A percentile compares a stretch with the other conserved stretches of the same genome.
Evolutionary conservation across 1,140 invertebrate genomes (phyloP).

Genomic region (Diprion similis): DNA sequence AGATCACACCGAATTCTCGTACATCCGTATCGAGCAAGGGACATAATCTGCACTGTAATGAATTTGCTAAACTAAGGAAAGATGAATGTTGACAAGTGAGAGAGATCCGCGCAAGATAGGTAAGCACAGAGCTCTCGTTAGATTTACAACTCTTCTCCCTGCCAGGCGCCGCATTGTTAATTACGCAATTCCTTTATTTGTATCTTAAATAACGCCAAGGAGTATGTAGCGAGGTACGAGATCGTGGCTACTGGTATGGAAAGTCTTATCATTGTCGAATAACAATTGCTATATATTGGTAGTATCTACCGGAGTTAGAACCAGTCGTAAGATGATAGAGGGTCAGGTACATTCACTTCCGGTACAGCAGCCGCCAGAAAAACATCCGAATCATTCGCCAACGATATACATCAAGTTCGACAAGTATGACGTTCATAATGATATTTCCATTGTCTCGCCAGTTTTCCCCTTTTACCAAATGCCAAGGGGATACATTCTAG

Average conservation of each 20-base stretch:
- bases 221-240: slow-evolving; percentile 1
- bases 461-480: too few species aligned
- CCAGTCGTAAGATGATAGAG: slow-evolving; percentile 53
- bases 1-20: too few species aligned
- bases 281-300: slow-evolving; percentile 26
- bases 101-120: not conserved
- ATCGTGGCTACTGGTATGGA: not conserved
- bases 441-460: too few species aligned
- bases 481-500: too few species aligned
- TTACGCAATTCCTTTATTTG: slow-evolving; percentile 41
- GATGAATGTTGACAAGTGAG: not conserved
- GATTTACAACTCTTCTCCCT: slow-evolving; percentile 5
- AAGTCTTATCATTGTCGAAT: slow-evolving; percentile 41
- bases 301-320: slow-evolving; percentile 28
- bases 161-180: slow-evolving; percentile 15
- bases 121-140: not conserved
- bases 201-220: slow-evolving; percentile 31
- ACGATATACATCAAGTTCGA: slow-evolving; percentile 38
- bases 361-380: slow-evolving; percentile 39
- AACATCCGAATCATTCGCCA: slow-evolving; percentile 21
- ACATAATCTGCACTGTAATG: too few species aligned
- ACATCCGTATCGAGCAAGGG: too few species aligned
- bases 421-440: slow-evolving; percentile 33
- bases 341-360: slow-evolving; percentile 43
- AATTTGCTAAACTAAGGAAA: not conserved